phyloP scores from a whole-genome alignment of 2,888 invertebrate genomes.

The Dolichomitus sp. region DNA sequence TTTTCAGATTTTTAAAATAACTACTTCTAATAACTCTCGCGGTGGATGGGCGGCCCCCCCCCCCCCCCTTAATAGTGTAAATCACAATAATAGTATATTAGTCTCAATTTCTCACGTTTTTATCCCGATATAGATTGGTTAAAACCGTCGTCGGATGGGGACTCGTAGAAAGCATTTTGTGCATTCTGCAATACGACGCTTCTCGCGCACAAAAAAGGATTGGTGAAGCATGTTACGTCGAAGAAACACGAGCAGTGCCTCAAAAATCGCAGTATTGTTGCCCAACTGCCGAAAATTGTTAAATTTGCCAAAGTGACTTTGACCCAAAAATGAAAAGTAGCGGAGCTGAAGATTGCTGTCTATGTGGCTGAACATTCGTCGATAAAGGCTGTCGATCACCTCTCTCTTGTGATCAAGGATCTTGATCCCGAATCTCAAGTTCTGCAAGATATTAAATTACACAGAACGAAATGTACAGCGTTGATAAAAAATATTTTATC shows the following conservation, averaged over 20 bases:
- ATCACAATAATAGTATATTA: no score
- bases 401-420: slow-evolving; percentile 66
- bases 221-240: slow-evolving; percentile 69
- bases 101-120: background rate
- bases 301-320: no score
- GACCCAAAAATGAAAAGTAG: background rate
- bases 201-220: slow-evolving; percentile 73
- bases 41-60: no score
- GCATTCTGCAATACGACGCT: slow-evolving; percentile 67
- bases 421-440: slow-evolving; percentile 68
- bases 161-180: slow-evolving; percentile 63
- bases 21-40: no score
- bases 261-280: background rate
- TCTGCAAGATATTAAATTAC: slow-evolving; percentile 20
- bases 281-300: background rate
- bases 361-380: background rate
- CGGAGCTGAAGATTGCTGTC: background rate
- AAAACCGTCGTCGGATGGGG: slow-evolving; percentile 14
- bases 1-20: no score
- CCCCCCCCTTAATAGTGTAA: no score
- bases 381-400: slow-evolving; percentile 56
- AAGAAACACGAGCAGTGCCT: slow-evolving; percentile 69
- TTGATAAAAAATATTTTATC: no score
- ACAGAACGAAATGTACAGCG: no score
- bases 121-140: slow-evolving; percentile 9